Evolutionary conservation across 2,888 invertebrate genomes (phyloP), one percentile per base, ranked within the genome.

Genomic region (Plebejus melissa): DNA sequence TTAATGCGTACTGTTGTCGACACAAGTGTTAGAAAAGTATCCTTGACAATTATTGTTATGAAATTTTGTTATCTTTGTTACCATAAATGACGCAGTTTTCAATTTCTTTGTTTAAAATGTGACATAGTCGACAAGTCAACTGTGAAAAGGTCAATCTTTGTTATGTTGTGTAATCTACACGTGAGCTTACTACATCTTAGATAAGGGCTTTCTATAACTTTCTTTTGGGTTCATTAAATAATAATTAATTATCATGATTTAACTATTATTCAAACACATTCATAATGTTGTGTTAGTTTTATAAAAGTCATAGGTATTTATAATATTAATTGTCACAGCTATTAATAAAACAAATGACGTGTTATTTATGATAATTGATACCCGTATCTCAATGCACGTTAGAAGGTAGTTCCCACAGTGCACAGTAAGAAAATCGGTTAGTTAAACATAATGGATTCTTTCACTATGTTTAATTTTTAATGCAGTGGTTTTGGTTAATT

Each of bases 51-150:
- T 9, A 58, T 58, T 65, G 65, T 32, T 32, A 32, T 28, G 11
- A 28, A 28, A 28, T 60, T 65, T 65, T 36, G 65, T 65, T 65
- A 32, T 13, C 65, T 65, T 65, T 65, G 65, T 65, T 65, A 36
- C 32, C 13, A 65, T 36, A 16, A 65, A 65, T 16, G 32, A 65
- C 65, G 36, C 32, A 16, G 28, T 65, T 36, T 65, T 65, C 13
- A 13, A 65, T 65, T 36, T 36, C 65, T 36, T 36, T 65, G 32
- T 32, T 36, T 36, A 4, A 32, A 11, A 54, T 16, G 54, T 54
- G 3, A 54, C 65, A 65, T 13, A 65, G 36, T 22, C 22, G 22
- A 32, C 32, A 65, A 36, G 60, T 28, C 60, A 65, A 11, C 65
- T 13, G 16, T 28, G 11, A 13, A 54, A 65, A 65, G 32, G 32